phyloP scores from a whole-genome alignment of 2,113 vertebrate species.

The Gymnorhina tibicen region DNA sequence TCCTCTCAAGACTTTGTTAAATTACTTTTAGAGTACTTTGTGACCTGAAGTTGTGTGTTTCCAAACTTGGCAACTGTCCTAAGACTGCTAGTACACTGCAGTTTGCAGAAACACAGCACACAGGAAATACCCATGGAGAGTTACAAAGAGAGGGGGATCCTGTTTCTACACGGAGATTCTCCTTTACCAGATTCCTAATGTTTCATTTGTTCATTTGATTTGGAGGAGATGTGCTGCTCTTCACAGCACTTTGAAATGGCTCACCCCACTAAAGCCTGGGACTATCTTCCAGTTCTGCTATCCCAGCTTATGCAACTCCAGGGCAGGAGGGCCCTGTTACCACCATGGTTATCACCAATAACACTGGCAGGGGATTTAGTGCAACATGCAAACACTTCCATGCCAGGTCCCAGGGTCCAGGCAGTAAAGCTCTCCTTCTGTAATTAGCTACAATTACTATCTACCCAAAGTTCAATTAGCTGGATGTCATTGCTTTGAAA shows the following conservation, averaged over 20 bases:
- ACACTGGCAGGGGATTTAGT: rapidly evolving
- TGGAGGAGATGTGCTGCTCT: neutral
- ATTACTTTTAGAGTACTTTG: neutral
- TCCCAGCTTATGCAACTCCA: neutral
- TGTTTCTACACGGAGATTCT: neutral
- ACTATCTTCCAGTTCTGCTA: neutral
- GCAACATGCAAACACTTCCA: rapidly evolving
- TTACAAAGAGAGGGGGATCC: no score
- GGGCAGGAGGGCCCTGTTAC: neutral
- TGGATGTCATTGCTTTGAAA: neutral
- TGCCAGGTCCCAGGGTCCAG: neutral
- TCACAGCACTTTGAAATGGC: neutral
- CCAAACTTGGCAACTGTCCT: neutral
- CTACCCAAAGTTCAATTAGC: neutral
- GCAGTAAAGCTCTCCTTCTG: neutral
- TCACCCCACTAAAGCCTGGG: neutral
- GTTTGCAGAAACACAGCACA: neutral
- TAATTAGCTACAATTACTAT: neutral
- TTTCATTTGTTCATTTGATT: neutral
- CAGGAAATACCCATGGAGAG: neutral
- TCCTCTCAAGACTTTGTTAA: neutral
- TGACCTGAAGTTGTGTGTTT: neutral
- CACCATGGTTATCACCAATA: rapidly evolving
- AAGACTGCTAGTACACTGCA: neutral
- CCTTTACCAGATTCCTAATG: neutral